Conservation (phyloP, 2,888 invertebrate genomes). For the Leptarthrus brevirostris region DNA sequence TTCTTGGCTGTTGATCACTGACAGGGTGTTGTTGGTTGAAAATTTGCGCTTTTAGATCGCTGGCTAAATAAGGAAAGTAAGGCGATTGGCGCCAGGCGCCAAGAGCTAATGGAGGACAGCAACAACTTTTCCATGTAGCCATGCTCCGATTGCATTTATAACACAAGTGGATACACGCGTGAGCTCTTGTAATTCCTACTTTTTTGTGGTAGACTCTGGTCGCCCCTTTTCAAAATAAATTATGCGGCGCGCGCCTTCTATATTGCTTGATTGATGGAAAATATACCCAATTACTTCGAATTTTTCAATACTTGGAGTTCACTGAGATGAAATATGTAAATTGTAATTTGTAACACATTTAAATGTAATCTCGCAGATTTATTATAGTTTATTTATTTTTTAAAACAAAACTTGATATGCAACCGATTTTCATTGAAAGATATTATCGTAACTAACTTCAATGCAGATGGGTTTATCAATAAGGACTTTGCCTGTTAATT, state of each 20-base stretch:
- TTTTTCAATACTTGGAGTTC: not conserved
- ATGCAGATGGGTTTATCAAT: too few species aligned
- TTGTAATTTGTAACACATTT: too few species aligned
- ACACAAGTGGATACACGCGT: conserved; percentile 20
- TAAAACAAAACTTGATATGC: too few species aligned
- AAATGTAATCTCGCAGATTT: too few species aligned
- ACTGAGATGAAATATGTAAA: conserved; percentile 9
- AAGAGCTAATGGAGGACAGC: conserved; percentile 8
- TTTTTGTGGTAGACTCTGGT: conserved; percentile 25
- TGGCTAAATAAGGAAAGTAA: conserved; percentile 28
- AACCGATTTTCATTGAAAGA: too few species aligned
- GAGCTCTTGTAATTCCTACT: too few species aligned
- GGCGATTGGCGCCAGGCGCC: conserved; percentile 48
- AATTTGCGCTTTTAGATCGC: too few species aligned
- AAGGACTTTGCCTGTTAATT: too few species aligned
- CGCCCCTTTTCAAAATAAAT: conserved; percentile 37
- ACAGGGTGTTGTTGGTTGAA: not conserved
- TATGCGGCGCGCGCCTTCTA: conserved; percentile 42
- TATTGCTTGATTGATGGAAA: conserved; percentile 36
- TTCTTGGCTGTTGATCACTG: conserved; percentile 15
- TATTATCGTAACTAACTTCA: too few species aligned
- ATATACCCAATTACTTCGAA: conserved; percentile 23
- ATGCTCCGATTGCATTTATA: conserved; percentile 37
- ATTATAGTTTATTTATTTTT: too few species aligned
- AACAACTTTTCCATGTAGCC: conserved; percentile 17